Base-by-base conservation (phyloP, 2,797 vertebrate genomes). In the Dryobates pubescens region DNA sequence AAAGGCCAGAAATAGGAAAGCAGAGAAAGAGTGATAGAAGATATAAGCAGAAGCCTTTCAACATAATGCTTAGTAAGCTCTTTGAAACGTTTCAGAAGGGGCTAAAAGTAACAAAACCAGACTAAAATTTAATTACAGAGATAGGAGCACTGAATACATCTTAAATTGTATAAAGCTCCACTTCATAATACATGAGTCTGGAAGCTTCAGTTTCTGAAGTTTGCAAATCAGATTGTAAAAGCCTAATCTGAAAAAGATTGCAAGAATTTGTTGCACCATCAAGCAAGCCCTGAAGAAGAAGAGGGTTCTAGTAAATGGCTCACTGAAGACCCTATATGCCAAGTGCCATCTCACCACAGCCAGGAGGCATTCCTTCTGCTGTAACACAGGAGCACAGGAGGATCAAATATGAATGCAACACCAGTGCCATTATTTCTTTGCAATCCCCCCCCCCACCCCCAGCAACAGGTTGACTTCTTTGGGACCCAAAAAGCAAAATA, bases 51-150 rank as follows among this genome's bases (percentile, higher is more conserved):
- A 90, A 81, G 92, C 13, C 27, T 94, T 95, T 88, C 59, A 87
- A 65, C 29, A 10, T 62, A 86, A 59, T 51, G 29, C 69, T 30
- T 94, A 30, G 36, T 84, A 84, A 92, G 36, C 47, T 72, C 62
- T 89, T 93, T 45, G 84, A 71, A 93, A 82, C 83, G 84, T 49
- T 47, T 90, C 62, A 26, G 27, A 82, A 94, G 79, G 53, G 90
- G 78, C 63, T 81, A 47, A 78, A 94, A 94, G 67, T 84, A 75
- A 88, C 49, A 92, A 86, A 86, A 92, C 3, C 27, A 90, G 72
- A 32, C 70, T 62, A 65, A 81, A 89, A 75, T 81, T 87, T 83
- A 87, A 94, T 89, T 92, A 92, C 79, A 78, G 51, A 79, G 67
- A 86, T 70, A 82, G 53, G 57, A 93, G 82, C 27, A 34, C 32